A percentile compares a stretch with the other conserved stretches of the same genome.
Conservation (phyloP, 2,888 invertebrate species). For the Eutolmus rufibarbis region DNA sequence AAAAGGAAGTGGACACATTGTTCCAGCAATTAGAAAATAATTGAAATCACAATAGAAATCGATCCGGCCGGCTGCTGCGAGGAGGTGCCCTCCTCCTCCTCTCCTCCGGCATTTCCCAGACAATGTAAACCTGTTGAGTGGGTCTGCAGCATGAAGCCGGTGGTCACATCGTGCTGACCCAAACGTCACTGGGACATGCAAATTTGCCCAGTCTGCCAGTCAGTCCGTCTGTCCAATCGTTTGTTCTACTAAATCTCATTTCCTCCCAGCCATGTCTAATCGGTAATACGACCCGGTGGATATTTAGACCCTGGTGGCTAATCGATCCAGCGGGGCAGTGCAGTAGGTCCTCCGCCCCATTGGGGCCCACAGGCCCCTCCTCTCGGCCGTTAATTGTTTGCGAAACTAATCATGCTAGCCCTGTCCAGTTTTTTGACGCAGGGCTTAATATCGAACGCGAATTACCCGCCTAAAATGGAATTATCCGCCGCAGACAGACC, state of each 20-base stretch:
- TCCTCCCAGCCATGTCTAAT: conserved; percentile 4
- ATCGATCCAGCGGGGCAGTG: background rate
- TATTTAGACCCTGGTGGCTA: background rate
- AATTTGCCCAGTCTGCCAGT: background rate
- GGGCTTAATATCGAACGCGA: background rate
- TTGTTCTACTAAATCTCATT: conserved; percentile 14
- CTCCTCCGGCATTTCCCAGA: background rate
- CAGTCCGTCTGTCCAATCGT: background rate
- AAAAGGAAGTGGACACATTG: background rate
- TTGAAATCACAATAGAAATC: background rate
- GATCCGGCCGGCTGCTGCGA: background rate
- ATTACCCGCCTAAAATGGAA: background rate
- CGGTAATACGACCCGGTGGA: background rate
- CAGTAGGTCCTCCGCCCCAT: background rate
- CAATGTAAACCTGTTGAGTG: background rate
- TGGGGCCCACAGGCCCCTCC: background rate
- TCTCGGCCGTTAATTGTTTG: background rate
- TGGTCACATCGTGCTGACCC: background rate
- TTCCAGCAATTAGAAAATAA: conserved; percentile 6
- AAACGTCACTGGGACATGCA: background rate
- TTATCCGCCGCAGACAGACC: background rate
- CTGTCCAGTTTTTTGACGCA: background rate
- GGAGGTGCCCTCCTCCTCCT: background rate
- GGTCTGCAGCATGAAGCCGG: background rate
- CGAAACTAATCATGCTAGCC: background rate